These are phyloP conservation scores for Coregonus sp. DNA, from an alignment of 2,797 vertebrate genomes.

Conservation along the genomic window DNA sequence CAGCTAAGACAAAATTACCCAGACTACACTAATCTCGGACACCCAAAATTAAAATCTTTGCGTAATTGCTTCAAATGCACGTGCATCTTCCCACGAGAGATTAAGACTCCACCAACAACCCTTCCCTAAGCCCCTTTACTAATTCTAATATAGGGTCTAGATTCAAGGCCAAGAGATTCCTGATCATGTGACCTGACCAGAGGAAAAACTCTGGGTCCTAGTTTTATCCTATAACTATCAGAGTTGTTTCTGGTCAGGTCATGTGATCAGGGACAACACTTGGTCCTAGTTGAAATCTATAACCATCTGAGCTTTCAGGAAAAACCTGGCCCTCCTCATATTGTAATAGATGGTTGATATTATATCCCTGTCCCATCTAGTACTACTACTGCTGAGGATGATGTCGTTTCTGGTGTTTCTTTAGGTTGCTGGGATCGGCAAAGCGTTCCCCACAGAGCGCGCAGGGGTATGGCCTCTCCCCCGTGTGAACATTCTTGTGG, in stretches of 20 bases:
- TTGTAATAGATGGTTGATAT: neutral
- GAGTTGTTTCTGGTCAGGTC: neutral
- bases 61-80: neutral
- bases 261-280: neutral
- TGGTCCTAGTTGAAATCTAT: neutral
- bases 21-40: too few relatives aligned
- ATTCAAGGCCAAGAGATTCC: neutral
- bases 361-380: neutral
- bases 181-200: neutral
- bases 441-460: conserved; percentile 60
- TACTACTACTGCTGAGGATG: conserved; percentile 36
- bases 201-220: neutral
- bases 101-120: neutral
- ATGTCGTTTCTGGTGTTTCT: conserved; percentile 70
- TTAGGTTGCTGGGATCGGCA: conserved; percentile 73
- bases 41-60: neutral
- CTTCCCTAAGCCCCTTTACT: neutral
- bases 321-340: neutral
- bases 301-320: neutral
- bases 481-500: conserved; percentile 69
- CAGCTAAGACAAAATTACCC: neutral
- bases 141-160: neutral
- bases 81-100: neutral
- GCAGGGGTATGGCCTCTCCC: conserved; percentile 68
- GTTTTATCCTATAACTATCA: neutral